Conservation (phyloP, 2,113 vertebrate species). For the Hippocampus barbouri region DNA sequence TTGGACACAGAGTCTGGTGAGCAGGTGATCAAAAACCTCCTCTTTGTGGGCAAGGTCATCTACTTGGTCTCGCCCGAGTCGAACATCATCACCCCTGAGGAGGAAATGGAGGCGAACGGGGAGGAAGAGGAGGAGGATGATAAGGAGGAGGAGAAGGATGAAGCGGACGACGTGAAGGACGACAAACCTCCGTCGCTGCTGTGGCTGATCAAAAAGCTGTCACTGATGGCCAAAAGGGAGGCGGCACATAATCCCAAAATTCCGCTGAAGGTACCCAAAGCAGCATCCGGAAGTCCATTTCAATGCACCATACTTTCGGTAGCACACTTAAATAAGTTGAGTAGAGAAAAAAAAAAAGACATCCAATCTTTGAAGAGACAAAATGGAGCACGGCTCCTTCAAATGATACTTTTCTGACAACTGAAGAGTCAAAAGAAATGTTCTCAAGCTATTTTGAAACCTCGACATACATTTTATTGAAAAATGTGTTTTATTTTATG, state of each 20-base stretch:
- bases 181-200: constrained; percentile 76
- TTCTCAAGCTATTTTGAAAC: too few relatives aligned
- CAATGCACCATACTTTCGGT: too few relatives aligned
- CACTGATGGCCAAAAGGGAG: constrained; percentile 84
- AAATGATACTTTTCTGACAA: too few relatives aligned
- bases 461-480: too few relatives aligned
- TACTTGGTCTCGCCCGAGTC: constrained; percentile 80
- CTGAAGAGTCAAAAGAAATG: too few relatives aligned
- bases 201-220: constrained; percentile 89
- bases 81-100: constrained; percentile 37
- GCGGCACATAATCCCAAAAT: constrained; percentile 85
- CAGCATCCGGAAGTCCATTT: background rate
- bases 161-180: constrained; percentile 54
- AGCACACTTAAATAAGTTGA: too few relatives aligned
- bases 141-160: constrained; percentile 30
- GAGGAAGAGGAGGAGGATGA: constrained; percentile 30
- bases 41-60: constrained; percentile 89
- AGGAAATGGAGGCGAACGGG: constrained; percentile 9
- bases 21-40: constrained; percentile 95
- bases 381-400: too few relatives aligned
- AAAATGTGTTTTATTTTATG: too few relatives aligned
- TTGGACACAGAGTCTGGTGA: constrained; percentile 84
- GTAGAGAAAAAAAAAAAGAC: too few relatives aligned
- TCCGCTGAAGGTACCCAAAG: constrained; percentile 79
- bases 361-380: background rate